These are phyloP conservation scores for Loxodonta africana DNA, from an alignment of 2,113 vertebrate genomes.

Conservation along the genomic window DNA sequence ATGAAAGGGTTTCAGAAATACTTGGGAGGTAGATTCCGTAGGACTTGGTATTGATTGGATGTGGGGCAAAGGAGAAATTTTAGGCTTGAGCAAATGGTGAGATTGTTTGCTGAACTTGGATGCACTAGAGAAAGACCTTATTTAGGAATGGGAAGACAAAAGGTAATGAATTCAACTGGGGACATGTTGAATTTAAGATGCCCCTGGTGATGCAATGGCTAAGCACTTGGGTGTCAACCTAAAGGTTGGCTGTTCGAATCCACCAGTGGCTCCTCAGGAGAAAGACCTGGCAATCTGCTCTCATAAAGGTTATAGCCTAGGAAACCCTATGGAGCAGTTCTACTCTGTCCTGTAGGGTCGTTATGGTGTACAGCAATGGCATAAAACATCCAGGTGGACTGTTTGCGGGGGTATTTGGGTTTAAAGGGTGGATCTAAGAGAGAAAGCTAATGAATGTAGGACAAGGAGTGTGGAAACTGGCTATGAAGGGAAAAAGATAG, in stretches of 20 bases:
- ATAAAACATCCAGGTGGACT: background rate
- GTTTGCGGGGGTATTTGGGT: background rate
- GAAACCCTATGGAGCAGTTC: too few relatives aligned
- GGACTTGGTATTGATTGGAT: background rate
- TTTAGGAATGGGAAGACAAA: background rate
- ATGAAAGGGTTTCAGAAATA: constrained; percentile 4
- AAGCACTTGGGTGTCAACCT: too few relatives aligned
- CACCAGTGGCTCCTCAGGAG: too few relatives aligned
- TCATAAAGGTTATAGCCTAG: too few relatives aligned
- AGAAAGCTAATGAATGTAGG: background rate
- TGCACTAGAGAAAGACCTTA: background rate
- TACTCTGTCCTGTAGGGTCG: too few relatives aligned
- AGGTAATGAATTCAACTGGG: background rate
- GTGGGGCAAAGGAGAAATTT: background rate
- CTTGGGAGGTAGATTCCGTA: background rate
- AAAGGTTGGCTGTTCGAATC: too few relatives aligned
- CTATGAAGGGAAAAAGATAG: background rate
- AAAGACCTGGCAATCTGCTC: too few relatives aligned
- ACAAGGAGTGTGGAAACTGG: background rate
- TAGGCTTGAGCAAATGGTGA: background rate
- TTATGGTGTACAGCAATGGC: too few relatives aligned
- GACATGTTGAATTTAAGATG: background rate
- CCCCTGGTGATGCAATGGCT: background rate
- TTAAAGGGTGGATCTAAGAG: background rate
- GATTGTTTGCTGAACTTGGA: background rate